phyloP scores from a whole-genome alignment of 2,888 invertebrate genomes.

The Pammene aurita region DNA sequence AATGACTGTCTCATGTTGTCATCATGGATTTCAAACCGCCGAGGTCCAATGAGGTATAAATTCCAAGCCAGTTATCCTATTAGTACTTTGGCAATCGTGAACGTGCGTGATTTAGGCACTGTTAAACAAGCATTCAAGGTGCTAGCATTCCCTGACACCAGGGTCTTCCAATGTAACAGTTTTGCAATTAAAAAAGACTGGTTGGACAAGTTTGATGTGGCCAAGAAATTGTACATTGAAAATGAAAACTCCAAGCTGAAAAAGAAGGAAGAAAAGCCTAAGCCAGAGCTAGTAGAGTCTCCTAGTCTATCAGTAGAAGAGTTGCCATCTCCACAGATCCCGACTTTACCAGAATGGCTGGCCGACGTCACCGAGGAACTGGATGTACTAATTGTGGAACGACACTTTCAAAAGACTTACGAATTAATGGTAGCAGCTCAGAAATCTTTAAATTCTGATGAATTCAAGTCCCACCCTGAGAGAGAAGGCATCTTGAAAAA shows the following conservation, averaged over 20 bases:
- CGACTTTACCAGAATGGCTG: conserved; percentile 91
- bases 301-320: conserved; percentile 79
- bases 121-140: conserved; percentile 97
- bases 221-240: conserved; percentile 90
- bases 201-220: conserved; percentile 95
- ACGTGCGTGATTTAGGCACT: conserved; percentile 94
- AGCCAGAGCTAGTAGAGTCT: conserved; percentile 70
- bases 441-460: conserved; percentile 68
- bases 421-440: conserved; percentile 87
- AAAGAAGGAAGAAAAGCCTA: conserved; percentile 77
- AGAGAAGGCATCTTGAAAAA: conserved; percentile 74
- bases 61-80: conserved; percentile 93
- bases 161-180: conserved; percentile 95
- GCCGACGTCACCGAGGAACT: conserved; percentile 96
- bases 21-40: conserved; percentile 88
- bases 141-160: conserved; percentile 95
- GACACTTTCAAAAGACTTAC: conserved; percentile 97
- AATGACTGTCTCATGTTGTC: conserved; percentile 96
- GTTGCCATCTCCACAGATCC: conserved; percentile 68
- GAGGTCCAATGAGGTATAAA: conserved; percentile 91
- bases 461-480: conserved; percentile 71
- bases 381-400: conserved; percentile 96
- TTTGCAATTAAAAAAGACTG: conserved; percentile 93
- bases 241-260: conserved; percentile 84
- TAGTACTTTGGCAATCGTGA: conserved; percentile 96